Conservation (phyloP, 1,140 invertebrate genomes). For the Harpegnathos saltator region DNA sequence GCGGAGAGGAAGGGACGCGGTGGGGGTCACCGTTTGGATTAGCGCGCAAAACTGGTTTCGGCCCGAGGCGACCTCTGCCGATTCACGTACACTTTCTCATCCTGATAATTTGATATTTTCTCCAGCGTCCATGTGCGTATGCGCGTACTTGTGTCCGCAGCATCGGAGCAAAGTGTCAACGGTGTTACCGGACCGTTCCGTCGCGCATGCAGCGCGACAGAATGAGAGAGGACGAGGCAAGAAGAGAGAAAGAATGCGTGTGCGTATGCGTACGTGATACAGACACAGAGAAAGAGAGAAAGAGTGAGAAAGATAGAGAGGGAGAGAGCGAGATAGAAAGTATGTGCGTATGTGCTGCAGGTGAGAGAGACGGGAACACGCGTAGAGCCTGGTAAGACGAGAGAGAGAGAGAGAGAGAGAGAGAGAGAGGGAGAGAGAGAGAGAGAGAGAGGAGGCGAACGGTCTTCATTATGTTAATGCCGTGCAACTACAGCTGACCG, state of each 20-base stretch:
- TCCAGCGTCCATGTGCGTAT: slow-evolving; percentile 5
- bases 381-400: slow-evolving; percentile 40
- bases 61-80: slow-evolving; percentile 29
- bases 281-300: slow-evolving; percentile 1
- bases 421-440: too few species aligned
- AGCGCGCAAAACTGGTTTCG: slow-evolving; percentile 34
- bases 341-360: slow-evolving; percentile 10
- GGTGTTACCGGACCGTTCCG: slow-evolving; percentile 28
- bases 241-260: slow-evolving; percentile 18
- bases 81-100: slow-evolving; percentile 18
- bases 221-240: not conserved
- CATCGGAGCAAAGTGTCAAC: slow-evolving; percentile 46
- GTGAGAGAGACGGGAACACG: slow-evolving; percentile 53
- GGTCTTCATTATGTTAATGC: slow-evolving; percentile 84
- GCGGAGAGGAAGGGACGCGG: not conserved
- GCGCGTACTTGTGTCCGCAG: slow-evolving; percentile 17
- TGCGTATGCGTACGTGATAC: not conserved
- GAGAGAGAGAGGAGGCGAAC: slow-evolving; percentile 70
- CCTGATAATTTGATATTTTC: slow-evolving; percentile 56
- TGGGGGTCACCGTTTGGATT: slow-evolving; percentile 21
- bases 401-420: too few species aligned
- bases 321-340: not conserved
- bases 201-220: not conserved
- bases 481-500: slow-evolving; percentile 81
- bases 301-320: slow-evolving; percentile 1